Conservation (phyloP, 2,888 invertebrate genomes). For the Cephus sareptanus region DNA sequence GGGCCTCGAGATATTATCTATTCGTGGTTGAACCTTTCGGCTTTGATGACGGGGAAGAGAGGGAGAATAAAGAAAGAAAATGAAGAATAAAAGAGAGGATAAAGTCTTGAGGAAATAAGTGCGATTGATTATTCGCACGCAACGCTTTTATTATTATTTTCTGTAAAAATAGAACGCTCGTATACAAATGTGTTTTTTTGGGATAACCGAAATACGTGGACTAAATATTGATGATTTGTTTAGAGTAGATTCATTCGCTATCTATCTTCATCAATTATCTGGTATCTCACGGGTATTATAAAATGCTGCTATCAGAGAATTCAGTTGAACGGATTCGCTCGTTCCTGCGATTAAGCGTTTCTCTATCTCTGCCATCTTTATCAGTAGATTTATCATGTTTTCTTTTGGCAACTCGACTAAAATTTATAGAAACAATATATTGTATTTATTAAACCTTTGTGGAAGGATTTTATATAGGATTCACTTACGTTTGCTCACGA, state of each 20-base stretch:
- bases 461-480: slow-evolving; percentile 8
- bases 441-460: not conserved
- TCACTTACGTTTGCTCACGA: slow-evolving; percentile 86
- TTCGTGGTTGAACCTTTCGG: slow-evolving; percentile 9
- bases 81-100: slow-evolving; percentile 17
- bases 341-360: slow-evolving; percentile 86
- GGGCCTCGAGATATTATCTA: not conserved
- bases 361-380: slow-evolving; percentile 92
- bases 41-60: slow-evolving; percentile 18
- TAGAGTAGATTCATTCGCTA: not conserved
- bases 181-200: not conserved
- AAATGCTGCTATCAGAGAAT: slow-evolving; percentile 90
- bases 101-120: not conserved
- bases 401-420: slow-evolving; percentile 89
- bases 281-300: slow-evolving; percentile 62
- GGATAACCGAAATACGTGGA: not conserved
- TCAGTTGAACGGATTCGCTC: slow-evolving; percentile 90
- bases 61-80: not conserved
- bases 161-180: not conserved
- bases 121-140: not conserved
- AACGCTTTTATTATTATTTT: not conserved
- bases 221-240: not conserved
- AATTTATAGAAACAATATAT: slow-evolving; percentile 50
- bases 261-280: not conserved
- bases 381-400: slow-evolving; percentile 81